Evolutionary conservation across 2,888 invertebrate genomes (phyloP).

Genomic region (Drosophila dives): DNA sequence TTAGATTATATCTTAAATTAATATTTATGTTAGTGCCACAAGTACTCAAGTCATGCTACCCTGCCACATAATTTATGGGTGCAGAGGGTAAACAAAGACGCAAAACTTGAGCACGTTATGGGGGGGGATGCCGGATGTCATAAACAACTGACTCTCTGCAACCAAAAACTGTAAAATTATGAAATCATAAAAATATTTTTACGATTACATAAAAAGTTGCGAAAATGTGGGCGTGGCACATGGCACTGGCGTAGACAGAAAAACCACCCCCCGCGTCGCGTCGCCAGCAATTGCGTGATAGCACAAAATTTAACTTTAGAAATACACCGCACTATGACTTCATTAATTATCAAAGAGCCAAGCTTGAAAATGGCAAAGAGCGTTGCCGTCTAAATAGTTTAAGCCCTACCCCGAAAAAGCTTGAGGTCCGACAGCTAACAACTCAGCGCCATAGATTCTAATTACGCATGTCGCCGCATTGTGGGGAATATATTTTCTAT

Average conservation of each 20-base stretch:
- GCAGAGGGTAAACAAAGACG: conserved; percentile 26
- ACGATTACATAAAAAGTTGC: conserved; percentile 74
- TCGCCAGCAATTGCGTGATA: conserved; percentile 71
- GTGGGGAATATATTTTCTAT: conserved; percentile 19
- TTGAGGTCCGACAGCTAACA: conserved; percentile 29
- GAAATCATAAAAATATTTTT: conserved; percentile 82
- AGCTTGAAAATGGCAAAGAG: conserved; percentile 64
- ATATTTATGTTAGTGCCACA: neutral
- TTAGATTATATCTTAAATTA: neutral
- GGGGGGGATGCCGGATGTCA: conserved; percentile 33
- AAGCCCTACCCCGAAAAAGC: conserved; percentile 27
- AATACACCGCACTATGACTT: conserved; percentile 72
- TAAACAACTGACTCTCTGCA: conserved; percentile 61
- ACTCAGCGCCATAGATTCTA: conserved; percentile 65
- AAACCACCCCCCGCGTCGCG: conserved; percentile 7
- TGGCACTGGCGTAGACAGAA: conserved; percentile 31
- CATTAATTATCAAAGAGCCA: conserved; percentile 78
- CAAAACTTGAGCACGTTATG: conserved; percentile 46
- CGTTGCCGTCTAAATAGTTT: conserved; percentile 54
- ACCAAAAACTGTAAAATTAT: conserved; percentile 78
- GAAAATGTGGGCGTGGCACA: conserved; percentile 64
- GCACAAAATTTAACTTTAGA: conserved; percentile 74
- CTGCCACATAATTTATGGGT: neutral
- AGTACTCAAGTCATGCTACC: neutral
- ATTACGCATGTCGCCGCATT: conserved; percentile 65